Evolutionary conservation across 2,797 vertebrate genomes (phyloP).

Genomic region (Danio kyathit): DNA sequence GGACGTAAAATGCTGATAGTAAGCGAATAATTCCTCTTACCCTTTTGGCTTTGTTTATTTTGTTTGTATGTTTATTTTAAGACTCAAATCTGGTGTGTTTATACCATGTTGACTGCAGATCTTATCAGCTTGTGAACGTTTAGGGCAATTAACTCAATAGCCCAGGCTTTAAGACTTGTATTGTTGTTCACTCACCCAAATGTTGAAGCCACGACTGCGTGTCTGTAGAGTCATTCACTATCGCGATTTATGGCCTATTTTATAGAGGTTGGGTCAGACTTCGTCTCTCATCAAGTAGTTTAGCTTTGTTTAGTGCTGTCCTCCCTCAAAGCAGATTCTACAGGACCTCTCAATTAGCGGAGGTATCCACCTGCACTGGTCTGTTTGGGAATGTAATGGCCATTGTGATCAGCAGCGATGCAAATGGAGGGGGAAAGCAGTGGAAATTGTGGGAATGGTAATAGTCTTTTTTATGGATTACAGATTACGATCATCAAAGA

Average conservation of each 20-base stretch:
- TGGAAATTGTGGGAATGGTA: slow-evolving; percentile 64
- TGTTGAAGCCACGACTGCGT: slow-evolving; percentile 7
- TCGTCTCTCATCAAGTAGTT: slow-evolving; percentile 62
- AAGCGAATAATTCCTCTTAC: slow-evolving; percentile 44
- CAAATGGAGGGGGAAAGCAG: slow-evolving; percentile 59
- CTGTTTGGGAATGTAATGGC: slow-evolving; percentile 76
- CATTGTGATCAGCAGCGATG: slow-evolving; percentile 65
- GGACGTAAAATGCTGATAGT: slow-evolving; percentile 58
- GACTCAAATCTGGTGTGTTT: neutral
- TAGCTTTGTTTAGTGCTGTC: slow-evolving; percentile 27
- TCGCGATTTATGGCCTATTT: slow-evolving; percentile 71
- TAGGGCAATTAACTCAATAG: slow-evolving; percentile 57
- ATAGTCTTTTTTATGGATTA: slow-evolving; percentile 54
- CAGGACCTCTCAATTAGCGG: slow-evolving; percentile 38
- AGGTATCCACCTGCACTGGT: slow-evolving; percentile 67
- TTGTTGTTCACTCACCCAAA: slow-evolving; percentile 35
- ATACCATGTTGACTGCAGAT: slow-evolving; percentile 6
- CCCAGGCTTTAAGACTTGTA: slow-evolving; percentile 50
- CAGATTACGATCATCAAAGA: slow-evolving; percentile 43
- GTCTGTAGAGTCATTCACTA: slow-evolving; percentile 57
- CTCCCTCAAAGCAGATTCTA: slow-evolving; percentile 12
- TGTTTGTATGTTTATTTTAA: neutral
- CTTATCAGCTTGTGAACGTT: slow-evolving; percentile 45
- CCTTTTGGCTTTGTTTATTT: neutral
- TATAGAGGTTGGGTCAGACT: slow-evolving; percentile 66